These are phyloP conservation scores for Mesembrinibis cayennensis DNA, from an alignment of 2,113 vertebrate genomes.

Conservation along the genomic window DNA sequence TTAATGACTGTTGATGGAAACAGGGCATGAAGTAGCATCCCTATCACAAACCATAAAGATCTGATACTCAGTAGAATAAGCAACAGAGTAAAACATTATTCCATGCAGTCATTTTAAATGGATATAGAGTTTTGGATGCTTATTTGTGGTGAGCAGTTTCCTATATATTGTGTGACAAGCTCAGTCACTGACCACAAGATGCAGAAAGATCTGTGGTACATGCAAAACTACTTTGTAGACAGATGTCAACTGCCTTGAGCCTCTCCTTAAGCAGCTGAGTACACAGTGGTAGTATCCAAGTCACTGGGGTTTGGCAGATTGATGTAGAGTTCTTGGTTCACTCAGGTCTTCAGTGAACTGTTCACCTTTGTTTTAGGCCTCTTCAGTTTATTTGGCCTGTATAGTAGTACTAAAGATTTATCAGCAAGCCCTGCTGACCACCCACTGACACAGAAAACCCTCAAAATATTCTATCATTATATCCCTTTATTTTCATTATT, in stretches of 20 bases:
- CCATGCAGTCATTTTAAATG: neutral
- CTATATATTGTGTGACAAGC: neutral
- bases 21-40: neutral
- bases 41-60: conserved; percentile 8
- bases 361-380: neutral
- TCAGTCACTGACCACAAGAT: neutral
- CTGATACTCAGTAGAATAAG: neutral
- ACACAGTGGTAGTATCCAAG: neutral
- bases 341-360: neutral
- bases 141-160: neutral
- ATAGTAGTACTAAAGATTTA: neutral
- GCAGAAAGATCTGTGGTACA: neutral
- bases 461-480: neutral
- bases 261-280: neutral
- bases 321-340: neutral
- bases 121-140: neutral
- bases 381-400: neutral
- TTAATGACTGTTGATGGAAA: conserved; percentile 32
- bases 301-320: neutral
- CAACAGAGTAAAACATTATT: neutral
- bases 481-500: neutral
- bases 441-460: neutral
- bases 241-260: neutral
- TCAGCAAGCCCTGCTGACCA: neutral
- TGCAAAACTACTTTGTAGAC: neutral